These are phyloP conservation scores for Pseudanteris insignis DNA, from an alignment of 2,888 invertebrate species.

Conservation along the genomic window DNA sequence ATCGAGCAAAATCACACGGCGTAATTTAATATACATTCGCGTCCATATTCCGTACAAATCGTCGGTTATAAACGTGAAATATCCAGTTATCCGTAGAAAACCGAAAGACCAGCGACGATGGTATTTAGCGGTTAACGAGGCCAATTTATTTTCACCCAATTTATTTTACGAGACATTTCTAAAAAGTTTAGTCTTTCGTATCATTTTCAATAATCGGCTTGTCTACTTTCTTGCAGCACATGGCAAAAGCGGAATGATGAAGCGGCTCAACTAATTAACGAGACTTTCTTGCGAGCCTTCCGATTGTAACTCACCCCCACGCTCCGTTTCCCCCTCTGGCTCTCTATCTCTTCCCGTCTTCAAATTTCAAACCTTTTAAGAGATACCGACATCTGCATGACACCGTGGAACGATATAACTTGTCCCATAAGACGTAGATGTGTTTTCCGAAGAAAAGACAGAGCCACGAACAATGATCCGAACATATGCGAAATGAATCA, in stretches of 20 bases:
- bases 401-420: slow-evolving; percentile 39
- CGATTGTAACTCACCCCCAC: neutral
- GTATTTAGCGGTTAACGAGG: too few species aligned
- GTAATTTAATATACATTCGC: too few species aligned
- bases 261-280: slow-evolving; percentile 45
- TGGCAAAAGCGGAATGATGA: slow-evolving; percentile 44
- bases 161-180: slow-evolving; percentile 34
- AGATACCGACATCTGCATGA: slow-evolving; percentile 47
- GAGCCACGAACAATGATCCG: slow-evolving; percentile 39
- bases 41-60: too few species aligned
- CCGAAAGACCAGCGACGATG: too few species aligned
- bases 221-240: slow-evolving; percentile 42
- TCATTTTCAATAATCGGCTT: slow-evolving; percentile 37
- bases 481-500: slow-evolving; percentile 47
- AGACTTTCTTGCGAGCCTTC: slow-evolving; percentile 14
- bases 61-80: too few species aligned
- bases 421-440: slow-evolving; percentile 39
- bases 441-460: slow-evolving; percentile 44
- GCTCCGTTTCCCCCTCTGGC: neutral
- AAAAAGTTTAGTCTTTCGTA: slow-evolving; percentile 24
- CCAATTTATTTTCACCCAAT: slow-evolving; percentile 41
- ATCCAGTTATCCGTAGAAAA: too few species aligned
- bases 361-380: slow-evolving; percentile 38
- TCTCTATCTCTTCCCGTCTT: slow-evolving; percentile 7
- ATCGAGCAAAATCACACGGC: too few species aligned